Conservation (phyloP, 2,113 vertebrate genomes). For the Varanus salvator region DNA sequence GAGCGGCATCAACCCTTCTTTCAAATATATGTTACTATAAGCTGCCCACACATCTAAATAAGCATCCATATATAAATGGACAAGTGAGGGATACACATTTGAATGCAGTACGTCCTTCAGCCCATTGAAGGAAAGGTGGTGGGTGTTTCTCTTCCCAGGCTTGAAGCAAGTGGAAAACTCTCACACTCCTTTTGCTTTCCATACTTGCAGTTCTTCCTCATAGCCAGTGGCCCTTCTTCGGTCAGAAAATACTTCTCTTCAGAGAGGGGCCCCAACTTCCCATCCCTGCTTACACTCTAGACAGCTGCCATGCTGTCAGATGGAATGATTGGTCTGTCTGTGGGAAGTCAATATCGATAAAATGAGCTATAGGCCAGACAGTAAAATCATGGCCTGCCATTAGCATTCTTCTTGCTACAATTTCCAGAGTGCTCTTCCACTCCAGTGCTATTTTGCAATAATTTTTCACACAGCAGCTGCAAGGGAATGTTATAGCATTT, state of each 20-base stretch:
- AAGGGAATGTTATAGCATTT: conserved; percentile 1
- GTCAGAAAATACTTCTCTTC: background rate
- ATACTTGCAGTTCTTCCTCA: too few species aligned
- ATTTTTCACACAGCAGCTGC: background rate
- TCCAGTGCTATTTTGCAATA: background rate
- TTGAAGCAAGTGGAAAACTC: too few species aligned
- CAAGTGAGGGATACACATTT: too few species aligned
- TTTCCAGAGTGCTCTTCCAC: background rate
- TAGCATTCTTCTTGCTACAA: background rate
- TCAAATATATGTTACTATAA: too few species aligned
- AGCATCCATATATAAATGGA: too few species aligned
- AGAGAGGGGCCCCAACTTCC: background rate
- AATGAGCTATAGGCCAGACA: background rate
- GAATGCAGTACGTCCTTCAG: too few species aligned
- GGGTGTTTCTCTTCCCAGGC: too few species aligned
- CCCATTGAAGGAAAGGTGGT: too few species aligned
- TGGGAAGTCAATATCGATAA: background rate
- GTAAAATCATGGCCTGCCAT: background rate
- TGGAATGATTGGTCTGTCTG: background rate
- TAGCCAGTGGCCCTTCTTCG: background rate
- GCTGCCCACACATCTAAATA: too few species aligned
- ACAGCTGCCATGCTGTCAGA: background rate
- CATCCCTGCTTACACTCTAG: background rate
- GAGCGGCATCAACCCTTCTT: too few species aligned
- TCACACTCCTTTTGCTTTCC: too few species aligned